phyloP scores from a whole-genome alignment of 2,888 invertebrate species.

The Papilio gigon region DNA sequence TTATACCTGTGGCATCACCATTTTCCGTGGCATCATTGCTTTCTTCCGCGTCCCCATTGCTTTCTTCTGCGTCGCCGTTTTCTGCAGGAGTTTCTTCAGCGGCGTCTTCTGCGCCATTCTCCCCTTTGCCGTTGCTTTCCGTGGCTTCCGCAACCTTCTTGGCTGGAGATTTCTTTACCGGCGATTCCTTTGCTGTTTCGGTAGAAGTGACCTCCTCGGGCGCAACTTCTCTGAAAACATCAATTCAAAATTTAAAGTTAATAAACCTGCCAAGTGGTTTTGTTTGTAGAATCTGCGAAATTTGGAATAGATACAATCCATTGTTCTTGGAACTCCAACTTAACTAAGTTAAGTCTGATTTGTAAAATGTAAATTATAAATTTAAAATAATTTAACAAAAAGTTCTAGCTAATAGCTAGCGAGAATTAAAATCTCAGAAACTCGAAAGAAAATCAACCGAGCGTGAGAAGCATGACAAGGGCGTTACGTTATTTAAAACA shows the following conservation, averaged over 20 bases:
- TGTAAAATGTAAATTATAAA: no score
- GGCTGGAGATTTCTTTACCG: constrained; percentile 78
- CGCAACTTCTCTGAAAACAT: constrained; percentile 71
- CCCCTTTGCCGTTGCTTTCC: constrained; percentile 78
- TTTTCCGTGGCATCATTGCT: constrained; percentile 78
- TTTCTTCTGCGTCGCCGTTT: constrained; percentile 65
- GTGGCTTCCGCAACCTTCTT: constrained; percentile 75
- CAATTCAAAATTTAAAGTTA: constrained; percentile 32
- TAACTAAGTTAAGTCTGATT: no score
- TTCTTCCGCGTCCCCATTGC: constrained; percentile 75
- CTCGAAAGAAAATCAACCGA: background rate
- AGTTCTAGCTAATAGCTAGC: no score
- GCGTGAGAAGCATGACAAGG: background rate
- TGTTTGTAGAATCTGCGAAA: no score
- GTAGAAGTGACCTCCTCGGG: constrained; percentile 78
- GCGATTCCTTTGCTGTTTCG: constrained; percentile 73
- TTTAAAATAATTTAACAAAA: no score
- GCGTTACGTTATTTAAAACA: background rate
- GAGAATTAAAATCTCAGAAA: no score
- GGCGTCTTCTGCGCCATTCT: constrained; percentile 72
- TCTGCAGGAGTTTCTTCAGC: constrained; percentile 68
- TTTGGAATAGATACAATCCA: no score
- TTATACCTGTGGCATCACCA: constrained; percentile 72
- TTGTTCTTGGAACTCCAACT: no score
- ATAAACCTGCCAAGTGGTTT: no score